Base-by-base conservation (phyloP, 1,140 invertebrate species). In the Polyergus mexicanus region DNA sequence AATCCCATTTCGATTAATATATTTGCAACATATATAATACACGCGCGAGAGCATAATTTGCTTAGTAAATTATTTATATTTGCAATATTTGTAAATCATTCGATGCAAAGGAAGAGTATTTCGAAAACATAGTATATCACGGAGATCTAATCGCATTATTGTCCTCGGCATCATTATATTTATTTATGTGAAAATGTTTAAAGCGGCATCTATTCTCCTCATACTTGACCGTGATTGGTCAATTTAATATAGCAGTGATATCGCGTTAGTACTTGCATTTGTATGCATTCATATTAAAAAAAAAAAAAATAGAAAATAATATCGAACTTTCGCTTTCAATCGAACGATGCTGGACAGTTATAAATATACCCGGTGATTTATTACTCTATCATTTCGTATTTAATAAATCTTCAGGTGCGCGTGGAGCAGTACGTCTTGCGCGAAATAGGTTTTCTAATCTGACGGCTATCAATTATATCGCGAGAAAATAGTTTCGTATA, bases 361-460 rank as follows among this genome's bases (percentile, higher is more conserved):
- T 72, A 75, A 84, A 91, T 85, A 25, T 41, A 38, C 8, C 28
- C 25, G n/a, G 13, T 85, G 66, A 58, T 78, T 88, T 88, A 58
- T 92, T 86, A 86, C 78, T 78, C 78, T 78, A 76, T 92, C 92
- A 92, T 92, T 90, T 90, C 65, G 41, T 22, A 86, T 92, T 92
- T 88, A 91, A 92, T 92, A 92, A 92, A 92, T 92, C 85, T 86
- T 22, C 6, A 51, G 0, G 3, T 16, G 16, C 56, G 25, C 16
- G 7, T 44, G 51, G 71, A 77, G 88, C 89, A 66, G 38, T 32
- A 51, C 11, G 38, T 72, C 77, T 63, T 77, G 25, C 19, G 47
- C 58, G 38, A 90, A 91, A 91, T 92, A 91, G 68, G 89, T 91
- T 90, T 51, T 92, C 89, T 92, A 89, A 89, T 90, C 87, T 58